A percentile compares a stretch with the other conserved stretches of the same genome.
These are phyloP conservation scores for Eciton burchellii DNA, from an alignment of 1,140 invertebrate species.

Conservation along the genomic window DNA sequence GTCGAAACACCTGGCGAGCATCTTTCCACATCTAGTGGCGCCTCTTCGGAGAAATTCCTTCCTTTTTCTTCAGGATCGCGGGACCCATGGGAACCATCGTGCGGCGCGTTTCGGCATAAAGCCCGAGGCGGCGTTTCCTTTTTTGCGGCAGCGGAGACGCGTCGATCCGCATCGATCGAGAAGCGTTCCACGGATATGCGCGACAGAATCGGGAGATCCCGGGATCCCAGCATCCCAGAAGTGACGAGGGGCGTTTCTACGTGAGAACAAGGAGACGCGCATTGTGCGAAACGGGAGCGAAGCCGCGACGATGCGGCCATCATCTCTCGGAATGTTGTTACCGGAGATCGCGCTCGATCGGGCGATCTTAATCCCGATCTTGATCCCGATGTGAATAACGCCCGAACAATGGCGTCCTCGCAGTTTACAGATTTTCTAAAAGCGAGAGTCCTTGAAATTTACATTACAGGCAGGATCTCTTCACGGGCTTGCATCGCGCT, in stretches of 20 bases:
- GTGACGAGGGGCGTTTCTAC: not conserved
- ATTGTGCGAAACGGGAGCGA: not conserved
- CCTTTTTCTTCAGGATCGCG: constrained; percentile 64
- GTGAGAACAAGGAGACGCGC: not conserved
- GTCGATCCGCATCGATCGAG: constrained; percentile 58
- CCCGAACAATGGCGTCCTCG: not conserved
- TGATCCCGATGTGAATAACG: constrained; percentile 10
- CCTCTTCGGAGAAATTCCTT: constrained; percentile 80
- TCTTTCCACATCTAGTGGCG: constrained; percentile 80
- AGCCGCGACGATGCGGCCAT: not conserved
- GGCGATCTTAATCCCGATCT: constrained; percentile 19
- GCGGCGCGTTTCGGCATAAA: constrained; percentile 74
- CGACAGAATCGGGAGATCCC: not conserved
- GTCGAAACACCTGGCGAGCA: constrained; percentile 81
- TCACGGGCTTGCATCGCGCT: not conserved
- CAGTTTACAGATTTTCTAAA: not conserved
- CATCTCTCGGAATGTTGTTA: not conserved
- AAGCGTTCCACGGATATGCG: constrained; percentile 44
- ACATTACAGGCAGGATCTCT: not conserved
- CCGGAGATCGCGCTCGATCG: not conserved
- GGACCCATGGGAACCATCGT: constrained; percentile 79
- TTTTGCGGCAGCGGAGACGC: constrained; percentile 51
- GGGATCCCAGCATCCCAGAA: not conserved
- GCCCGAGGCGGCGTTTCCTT: constrained; percentile 64
- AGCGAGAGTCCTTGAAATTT: not conserved